A percentile compares a stretch with the other conserved stretches of the same genome.
These are phyloP conservation scores for Odocoileus virginianus DNA, from an alignment of 2,113 vertebrate genomes.

Conservation along the genomic window DNA sequence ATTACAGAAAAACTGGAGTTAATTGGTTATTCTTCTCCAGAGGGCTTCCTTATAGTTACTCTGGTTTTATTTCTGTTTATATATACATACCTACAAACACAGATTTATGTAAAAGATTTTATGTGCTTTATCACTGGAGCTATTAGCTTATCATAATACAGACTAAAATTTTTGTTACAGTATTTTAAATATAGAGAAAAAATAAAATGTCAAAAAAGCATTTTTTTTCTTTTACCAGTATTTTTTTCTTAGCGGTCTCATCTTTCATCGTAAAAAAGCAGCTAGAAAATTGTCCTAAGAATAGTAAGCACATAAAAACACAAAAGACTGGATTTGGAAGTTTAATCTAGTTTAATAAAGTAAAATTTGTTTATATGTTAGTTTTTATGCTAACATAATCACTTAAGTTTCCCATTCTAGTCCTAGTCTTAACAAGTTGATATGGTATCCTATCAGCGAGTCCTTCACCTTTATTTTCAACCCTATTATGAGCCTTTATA, in stretches of 20 bases:
- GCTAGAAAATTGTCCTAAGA: background rate
- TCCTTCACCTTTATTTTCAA: conserved; percentile 28
- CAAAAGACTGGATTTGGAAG: background rate
- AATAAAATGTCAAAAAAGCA: background rate
- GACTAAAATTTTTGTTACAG: background rate
- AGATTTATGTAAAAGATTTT: background rate
- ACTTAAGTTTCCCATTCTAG: background rate
- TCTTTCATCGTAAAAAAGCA: background rate
- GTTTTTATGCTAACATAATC: background rate
- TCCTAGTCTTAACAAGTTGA: background rate
- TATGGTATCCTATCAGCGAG: background rate
- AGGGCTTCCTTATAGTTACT: background rate
- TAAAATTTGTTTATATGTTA: background rate
- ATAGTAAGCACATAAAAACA: background rate
- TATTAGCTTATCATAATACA: background rate
- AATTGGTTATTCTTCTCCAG: background rate
- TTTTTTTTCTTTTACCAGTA: background rate
- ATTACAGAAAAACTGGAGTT: background rate
- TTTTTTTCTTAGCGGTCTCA: conserved; percentile 6
- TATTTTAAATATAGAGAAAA: conserved; percentile 13
- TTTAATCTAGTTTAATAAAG: background rate
- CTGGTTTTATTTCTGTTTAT: conserved; percentile 5
- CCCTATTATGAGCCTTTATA: conserved; percentile 1
- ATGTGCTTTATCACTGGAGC: background rate
- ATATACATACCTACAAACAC: too few species aligned